These are phyloP conservation scores for Lepidiolamprologus cunningtoni DNA, from an alignment of 2,113 vertebrate species.

Conservation along the genomic window DNA sequence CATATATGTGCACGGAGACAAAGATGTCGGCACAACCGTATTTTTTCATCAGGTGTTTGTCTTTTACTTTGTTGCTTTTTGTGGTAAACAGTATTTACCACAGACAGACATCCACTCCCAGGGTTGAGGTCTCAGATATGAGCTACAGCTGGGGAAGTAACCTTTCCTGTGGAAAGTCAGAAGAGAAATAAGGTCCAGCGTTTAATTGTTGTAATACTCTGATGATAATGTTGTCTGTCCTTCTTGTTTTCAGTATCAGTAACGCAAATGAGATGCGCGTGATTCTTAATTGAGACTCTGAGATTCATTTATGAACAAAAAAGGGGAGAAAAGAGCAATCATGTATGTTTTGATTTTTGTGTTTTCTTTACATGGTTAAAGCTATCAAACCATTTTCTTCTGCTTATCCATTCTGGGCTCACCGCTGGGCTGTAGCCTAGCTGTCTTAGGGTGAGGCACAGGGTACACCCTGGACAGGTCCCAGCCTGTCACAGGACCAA, in stretches of 20 bases:
- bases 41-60: not conserved
- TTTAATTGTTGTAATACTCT: not conserved
- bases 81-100: not conserved
- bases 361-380: not conserved
- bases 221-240: not conserved
- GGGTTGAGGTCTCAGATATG: not conserved
- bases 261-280: not conserved
- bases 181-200: not conserved
- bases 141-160: not conserved
- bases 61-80: not conserved
- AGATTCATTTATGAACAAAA: not conserved
- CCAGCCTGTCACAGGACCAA: not conserved
- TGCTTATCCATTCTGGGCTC: not conserved
- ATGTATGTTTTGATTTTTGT: not conserved
- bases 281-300: not conserved
- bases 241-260: not conserved
- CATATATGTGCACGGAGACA: not conserved
- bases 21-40: not conserved
- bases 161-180: not conserved
- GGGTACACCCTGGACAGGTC: not conserved
- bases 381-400: not conserved
- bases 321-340: not conserved
- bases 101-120: not conserved
- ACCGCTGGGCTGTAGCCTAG: not conserved
- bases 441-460: rapidly evolving